These are phyloP conservation scores for Perizoma flavofasciatum DNA, from an alignment of 2,888 invertebrate species.

Conservation along the genomic window DNA sequence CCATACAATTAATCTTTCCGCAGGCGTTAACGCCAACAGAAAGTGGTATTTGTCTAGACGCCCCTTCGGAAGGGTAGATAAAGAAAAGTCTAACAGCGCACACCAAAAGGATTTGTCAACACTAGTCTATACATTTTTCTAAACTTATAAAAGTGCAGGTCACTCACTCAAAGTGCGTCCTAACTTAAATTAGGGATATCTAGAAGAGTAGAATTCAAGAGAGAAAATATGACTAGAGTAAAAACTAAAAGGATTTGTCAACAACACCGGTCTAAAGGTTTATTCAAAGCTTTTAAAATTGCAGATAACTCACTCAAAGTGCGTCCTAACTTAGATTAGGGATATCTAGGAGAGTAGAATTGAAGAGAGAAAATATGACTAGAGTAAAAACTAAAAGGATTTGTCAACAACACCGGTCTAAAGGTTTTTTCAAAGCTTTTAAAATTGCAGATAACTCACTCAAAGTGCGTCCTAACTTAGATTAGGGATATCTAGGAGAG, in stretches of 20 bases:
- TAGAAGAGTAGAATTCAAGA: not conserved
- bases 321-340: not conserved
- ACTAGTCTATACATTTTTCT: not conserved
- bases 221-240: not conserved
- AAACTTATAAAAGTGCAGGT: not conserved
- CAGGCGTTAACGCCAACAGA: too few relatives aligned
- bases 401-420: too few relatives aligned
- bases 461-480: constrained; percentile 5
- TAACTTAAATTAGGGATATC: not conserved
- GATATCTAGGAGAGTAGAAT: not conserved
- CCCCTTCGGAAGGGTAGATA: too few relatives aligned
- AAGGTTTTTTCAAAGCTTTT: not conserved
- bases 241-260: too few relatives aligned
- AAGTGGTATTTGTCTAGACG: too few relatives aligned
- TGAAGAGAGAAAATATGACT: not conserved
- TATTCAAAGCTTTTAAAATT: not conserved
- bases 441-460: constrained; percentile 7
- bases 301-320: constrained; percentile 8
- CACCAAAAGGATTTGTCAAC: too few relatives aligned
- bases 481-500: not conserved
- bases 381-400: not conserved
- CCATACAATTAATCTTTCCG: too few relatives aligned
- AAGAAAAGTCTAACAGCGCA: too few relatives aligned
- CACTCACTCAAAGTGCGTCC: constrained; percentile 8
- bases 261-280: too few relatives aligned